Percentiles rank a stretch among this genome's conserved stretches.
These are phyloP conservation scores for Hydriomena furcata DNA, from an alignment of 2,888 invertebrate genomes.

Conservation along the genomic window DNA sequence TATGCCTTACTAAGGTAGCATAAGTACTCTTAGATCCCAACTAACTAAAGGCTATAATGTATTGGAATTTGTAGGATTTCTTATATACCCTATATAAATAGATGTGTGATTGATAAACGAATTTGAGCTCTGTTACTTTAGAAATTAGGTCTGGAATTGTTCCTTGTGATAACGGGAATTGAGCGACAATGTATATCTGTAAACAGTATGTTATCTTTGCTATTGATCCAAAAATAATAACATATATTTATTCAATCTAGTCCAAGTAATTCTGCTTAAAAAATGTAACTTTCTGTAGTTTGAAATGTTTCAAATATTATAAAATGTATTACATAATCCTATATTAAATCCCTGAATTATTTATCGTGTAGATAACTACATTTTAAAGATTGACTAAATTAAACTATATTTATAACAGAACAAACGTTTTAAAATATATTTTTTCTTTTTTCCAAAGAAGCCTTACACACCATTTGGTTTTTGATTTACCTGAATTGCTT, in stretches of 20 bases:
- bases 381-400: not conserved
- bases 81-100: too few species aligned
- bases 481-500: not conserved
- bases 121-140: conserved; percentile 11
- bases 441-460: too few species aligned
- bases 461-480: too few species aligned
- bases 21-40: not conserved
- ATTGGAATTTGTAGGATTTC: too few species aligned
- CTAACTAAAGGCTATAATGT: too few species aligned
- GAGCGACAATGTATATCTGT: conserved; percentile 21
- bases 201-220: conserved; percentile 18
- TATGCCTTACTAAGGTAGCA: too few species aligned
- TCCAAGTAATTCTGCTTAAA: conserved; percentile 20
- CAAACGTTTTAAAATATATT: conserved; percentile 30
- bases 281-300: conserved; percentile 13
- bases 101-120: conserved; percentile 20
- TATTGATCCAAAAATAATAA: conserved; percentile 12
- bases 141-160: conserved; percentile 15
- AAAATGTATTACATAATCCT: conserved; percentile 1
- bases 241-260: conserved; percentile 31
- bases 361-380: not conserved
- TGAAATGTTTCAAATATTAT: conserved; percentile 5
- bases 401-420: conserved; percentile 23
- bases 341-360: not conserved
- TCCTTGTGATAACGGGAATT: conserved; percentile 32